phyloP scores from a whole-genome alignment of 2,113 vertebrate species.

The Grus americana region DNA sequence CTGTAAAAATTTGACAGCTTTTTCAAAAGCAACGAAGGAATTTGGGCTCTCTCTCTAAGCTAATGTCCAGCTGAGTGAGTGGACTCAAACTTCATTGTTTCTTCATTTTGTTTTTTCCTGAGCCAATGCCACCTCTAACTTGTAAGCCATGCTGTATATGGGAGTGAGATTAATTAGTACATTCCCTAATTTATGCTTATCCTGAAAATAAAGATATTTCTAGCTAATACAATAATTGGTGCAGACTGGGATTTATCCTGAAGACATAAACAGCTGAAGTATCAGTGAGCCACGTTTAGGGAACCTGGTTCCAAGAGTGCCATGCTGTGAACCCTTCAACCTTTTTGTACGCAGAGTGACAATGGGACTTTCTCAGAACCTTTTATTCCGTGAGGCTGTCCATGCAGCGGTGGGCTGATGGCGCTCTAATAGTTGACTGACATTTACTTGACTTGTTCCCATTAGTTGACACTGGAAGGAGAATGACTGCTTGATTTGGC shows the following conservation, averaged over 20 bases:
- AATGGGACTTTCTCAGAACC: neutral
- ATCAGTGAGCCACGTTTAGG: neutral
- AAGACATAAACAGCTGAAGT: neutral
- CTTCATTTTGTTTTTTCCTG: neutral
- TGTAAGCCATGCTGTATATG: neutral
- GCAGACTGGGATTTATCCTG: neutral
- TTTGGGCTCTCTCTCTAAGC: neutral
- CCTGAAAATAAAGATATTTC: neutral
- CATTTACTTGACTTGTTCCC: neutral
- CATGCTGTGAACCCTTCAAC: neutral
- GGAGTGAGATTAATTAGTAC: neutral
- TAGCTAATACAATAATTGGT: neutral
- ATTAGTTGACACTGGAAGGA: neutral
- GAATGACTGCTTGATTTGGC: constrained; percentile 11
- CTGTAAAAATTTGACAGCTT: neutral
- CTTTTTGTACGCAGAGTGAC: neutral
- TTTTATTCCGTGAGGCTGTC: neutral
- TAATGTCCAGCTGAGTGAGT: neutral
- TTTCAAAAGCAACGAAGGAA: neutral
- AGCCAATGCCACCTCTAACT: neutral
- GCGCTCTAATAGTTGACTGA: neutral
- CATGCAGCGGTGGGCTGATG: neutral
- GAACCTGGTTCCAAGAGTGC: neutral
- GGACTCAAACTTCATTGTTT: neutral
- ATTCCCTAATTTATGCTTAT: neutral